Evolutionary conservation across 1,140 invertebrate genomes (phyloP).

Genomic region (Plodia interpunctella): DNA sequence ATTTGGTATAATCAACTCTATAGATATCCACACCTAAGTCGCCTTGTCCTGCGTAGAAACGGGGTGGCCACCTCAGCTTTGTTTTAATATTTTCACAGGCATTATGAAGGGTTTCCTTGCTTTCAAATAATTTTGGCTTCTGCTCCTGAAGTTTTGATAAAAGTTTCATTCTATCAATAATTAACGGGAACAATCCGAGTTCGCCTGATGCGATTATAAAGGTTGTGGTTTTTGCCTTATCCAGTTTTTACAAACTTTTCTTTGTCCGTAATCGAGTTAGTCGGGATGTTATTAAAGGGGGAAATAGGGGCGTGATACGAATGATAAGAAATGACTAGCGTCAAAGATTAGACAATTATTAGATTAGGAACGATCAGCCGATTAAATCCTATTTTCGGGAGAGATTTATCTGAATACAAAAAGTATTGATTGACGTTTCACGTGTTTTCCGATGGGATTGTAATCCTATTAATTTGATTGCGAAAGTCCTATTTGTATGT

Average conservation of each 20-base stretch:
- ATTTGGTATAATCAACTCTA: slow-evolving; percentile 36
- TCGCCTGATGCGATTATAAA: slow-evolving; percentile 71
- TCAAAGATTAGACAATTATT: neutral
- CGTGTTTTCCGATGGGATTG: too few relatives aligned
- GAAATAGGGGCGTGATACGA: slow-evolving; percentile 8
- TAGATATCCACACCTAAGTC: slow-evolving; percentile 36
- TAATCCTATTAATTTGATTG: too few relatives aligned
- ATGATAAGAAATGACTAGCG: neutral
- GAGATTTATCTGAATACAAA: too few relatives aligned
- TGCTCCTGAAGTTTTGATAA: slow-evolving; percentile 76
- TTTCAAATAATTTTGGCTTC: slow-evolving; percentile 76
- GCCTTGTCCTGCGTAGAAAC: slow-evolving; percentile 53
- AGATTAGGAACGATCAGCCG: neutral
- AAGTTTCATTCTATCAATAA: slow-evolving; percentile 77
- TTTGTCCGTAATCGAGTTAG: slow-evolving; percentile 36
- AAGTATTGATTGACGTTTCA: too few relatives aligned
- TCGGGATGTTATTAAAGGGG: slow-evolving; percentile 22
- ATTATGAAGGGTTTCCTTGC: slow-evolving; percentile 75
- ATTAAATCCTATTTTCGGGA: neutral
- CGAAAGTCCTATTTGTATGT: too few relatives aligned
- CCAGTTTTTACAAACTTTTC: slow-evolving; percentile 38
- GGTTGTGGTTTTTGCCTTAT: slow-evolving; percentile 58
- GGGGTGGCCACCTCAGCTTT: slow-evolving; percentile 70
- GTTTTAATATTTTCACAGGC: slow-evolving; percentile 77
- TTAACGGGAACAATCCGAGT: slow-evolving; percentile 65